A percentile compares a stretch with the other conserved stretches of the same genome.
Evolutionary conservation across 2,113 vertebrate genomes (phyloP).

Genomic region (Campylomormyrus numenius): DNA sequence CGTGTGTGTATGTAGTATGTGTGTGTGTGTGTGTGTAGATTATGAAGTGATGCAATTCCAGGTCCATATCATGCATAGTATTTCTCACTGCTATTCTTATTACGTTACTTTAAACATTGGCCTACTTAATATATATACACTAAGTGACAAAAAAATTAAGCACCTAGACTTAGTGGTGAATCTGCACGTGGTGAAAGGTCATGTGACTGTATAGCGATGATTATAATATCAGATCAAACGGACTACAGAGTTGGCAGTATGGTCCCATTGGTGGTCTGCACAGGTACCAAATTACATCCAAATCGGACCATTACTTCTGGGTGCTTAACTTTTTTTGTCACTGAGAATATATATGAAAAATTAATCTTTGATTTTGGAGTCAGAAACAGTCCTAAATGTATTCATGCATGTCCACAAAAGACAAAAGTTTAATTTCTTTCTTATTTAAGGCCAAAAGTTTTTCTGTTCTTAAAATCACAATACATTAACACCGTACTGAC

Average conservation of each 20-base stretch:
- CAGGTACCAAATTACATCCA: too few species aligned
- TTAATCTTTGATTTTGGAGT: background rate
- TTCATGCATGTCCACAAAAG: background rate
- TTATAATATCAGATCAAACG: too few species aligned
- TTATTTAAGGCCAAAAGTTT: background rate
- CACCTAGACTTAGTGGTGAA: too few species aligned
- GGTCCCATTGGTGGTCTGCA: too few species aligned
- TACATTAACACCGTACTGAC: background rate
- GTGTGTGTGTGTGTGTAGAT: background rate
- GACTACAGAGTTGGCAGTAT: too few species aligned
- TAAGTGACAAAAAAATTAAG: too few species aligned
- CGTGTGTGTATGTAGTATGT: too few species aligned
- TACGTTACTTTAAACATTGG: background rate
- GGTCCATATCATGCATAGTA: background rate
- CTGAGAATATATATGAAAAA: background rate
- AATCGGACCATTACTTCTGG: too few species aligned
- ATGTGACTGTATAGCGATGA: too few species aligned
- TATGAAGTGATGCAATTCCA: background rate
- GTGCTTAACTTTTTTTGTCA: too few species aligned
- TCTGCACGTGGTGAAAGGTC: too few species aligned
- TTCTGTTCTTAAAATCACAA: background rate
- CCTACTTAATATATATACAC: background rate
- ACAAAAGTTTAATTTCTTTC: conserved; percentile 6
- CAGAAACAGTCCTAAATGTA: background rate
- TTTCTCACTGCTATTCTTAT: background rate